These are phyloP conservation scores for Varanus komodoensis DNA, from an alignment of 2,113 vertebrate species.

Conservation along the genomic window DNA sequence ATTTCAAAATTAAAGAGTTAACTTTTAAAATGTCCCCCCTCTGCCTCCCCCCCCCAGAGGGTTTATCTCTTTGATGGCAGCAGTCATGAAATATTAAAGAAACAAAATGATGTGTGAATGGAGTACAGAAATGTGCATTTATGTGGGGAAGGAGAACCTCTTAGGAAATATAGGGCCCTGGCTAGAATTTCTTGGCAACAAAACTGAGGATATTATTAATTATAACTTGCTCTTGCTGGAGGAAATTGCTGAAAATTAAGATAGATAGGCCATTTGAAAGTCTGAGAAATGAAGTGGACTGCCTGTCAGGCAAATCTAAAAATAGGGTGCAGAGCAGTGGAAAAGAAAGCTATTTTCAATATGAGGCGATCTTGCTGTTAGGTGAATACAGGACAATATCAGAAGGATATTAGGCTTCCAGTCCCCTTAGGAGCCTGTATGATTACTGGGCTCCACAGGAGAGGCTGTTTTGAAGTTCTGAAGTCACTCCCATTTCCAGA, in stretches of 20 bases:
- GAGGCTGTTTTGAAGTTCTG: too few relatives aligned
- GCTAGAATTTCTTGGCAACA: conserved; percentile 19
- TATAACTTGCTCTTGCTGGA: not conserved
- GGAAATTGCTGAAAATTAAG: conserved; percentile 20
- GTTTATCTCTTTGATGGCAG: not conserved
- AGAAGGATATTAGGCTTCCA: not conserved
- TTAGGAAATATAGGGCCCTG: not conserved
- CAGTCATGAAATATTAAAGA: not conserved
- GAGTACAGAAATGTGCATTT: not conserved
- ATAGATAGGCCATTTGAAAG: conserved; percentile 22
- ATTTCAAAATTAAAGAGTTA: not conserved
- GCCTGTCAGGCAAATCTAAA: not conserved
- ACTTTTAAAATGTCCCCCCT: not conserved
- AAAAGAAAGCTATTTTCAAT: not conserved
- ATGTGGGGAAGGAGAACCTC: not conserved
- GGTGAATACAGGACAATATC: not conserved
- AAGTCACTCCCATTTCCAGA: too few relatives aligned
- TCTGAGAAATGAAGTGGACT: not conserved
- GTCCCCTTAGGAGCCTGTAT: too few relatives aligned
- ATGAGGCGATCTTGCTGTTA: not conserved
- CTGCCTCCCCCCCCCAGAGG: too few relatives aligned
- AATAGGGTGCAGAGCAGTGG: not conserved
- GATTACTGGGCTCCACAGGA: too few relatives aligned
- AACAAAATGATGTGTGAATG: conserved; percentile 17
- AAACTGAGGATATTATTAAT: conserved; percentile 17